Conservation (phyloP, 2,888 invertebrate genomes). For the Pteria penguin region DNA sequence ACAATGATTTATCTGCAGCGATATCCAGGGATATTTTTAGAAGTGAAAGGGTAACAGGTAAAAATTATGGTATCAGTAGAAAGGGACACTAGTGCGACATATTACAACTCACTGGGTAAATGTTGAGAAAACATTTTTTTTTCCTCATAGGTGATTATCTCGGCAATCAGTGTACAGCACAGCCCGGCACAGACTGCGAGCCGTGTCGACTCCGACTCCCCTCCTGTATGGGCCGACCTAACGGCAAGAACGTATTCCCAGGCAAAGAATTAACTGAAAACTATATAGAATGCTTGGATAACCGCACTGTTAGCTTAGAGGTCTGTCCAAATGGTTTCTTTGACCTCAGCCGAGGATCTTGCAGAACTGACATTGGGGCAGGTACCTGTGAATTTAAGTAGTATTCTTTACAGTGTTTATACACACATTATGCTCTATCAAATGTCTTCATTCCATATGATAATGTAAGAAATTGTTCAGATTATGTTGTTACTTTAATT, state of each 20-base stretch:
- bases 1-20: too few relatives aligned
- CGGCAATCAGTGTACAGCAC: slow-evolving; percentile 48
- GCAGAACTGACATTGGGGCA: slow-evolving; percentile 51
- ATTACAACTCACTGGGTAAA: too few relatives aligned
- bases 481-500: too few relatives aligned
- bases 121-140: too few relatives aligned
- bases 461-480: not conserved
- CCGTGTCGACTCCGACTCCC: slow-evolving; percentile 57
- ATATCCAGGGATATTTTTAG: too few relatives aligned
- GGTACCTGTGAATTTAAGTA: slow-evolving; percentile 40
- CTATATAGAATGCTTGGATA: slow-evolving; percentile 51
- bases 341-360: slow-evolving; percentile 46
- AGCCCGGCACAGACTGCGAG: slow-evolving; percentile 44
- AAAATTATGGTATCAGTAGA: too few relatives aligned
- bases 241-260: slow-evolving; percentile 59
- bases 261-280: slow-evolving; percentile 52
- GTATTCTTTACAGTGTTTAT: not conserved
- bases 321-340: slow-evolving; percentile 51
- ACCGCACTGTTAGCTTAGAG: slow-evolving; percentile 54
- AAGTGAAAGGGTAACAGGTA: too few relatives aligned
- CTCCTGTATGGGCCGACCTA: slow-evolving; percentile 53
- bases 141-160: slow-evolving; percentile 58
- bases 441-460: not conserved
- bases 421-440: not conserved
- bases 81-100: too few relatives aligned